These are phyloP conservation scores for Uropsilus gracilis DNA, from an alignment of 2,113 vertebrate genomes.

Conservation along the genomic window DNA sequence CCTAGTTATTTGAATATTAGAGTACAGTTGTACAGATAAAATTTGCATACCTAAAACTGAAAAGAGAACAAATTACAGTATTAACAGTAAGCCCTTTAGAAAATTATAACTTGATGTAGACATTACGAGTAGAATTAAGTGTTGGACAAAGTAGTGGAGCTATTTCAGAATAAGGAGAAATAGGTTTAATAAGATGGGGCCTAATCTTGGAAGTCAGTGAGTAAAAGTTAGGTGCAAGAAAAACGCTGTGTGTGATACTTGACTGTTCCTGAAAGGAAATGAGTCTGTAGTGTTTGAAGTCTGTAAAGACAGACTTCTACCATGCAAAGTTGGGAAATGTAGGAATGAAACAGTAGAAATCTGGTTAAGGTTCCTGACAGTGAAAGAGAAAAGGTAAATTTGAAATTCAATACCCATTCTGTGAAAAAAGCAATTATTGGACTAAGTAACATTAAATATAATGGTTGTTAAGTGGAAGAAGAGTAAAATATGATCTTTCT, in stretches of 20 bases:
- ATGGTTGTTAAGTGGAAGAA: neutral
- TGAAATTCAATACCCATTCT: conserved; percentile 20
- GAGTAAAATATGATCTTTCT: neutral
- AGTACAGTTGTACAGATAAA: neutral
- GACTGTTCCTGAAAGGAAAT: neutral
- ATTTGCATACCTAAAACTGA: neutral
- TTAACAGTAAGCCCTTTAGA: conserved; percentile 40
- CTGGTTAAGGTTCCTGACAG: neutral
- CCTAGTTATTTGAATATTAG: neutral
- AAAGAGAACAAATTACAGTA: neutral
- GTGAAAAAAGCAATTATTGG: neutral
- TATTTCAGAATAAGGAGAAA: conserved; percentile 16
- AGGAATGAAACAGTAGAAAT: neutral
- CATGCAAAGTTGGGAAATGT: neutral
- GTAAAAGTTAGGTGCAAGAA: neutral
- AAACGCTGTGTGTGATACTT: neutral
- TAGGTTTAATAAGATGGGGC: neutral
- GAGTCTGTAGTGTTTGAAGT: neutral
- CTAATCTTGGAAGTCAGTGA: neutral
- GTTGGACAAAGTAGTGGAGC: neutral
- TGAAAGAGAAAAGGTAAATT: neutral
- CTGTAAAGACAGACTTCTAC: neutral
- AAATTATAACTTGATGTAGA: conserved; percentile 28
- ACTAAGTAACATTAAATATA: neutral
- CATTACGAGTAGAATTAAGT: conserved; percentile 28